A percentile compares a stretch with the other conserved stretches of the same genome.
Conservation (phyloP, 2,888 invertebrate genomes). For the Matsumyia berberina region DNA sequence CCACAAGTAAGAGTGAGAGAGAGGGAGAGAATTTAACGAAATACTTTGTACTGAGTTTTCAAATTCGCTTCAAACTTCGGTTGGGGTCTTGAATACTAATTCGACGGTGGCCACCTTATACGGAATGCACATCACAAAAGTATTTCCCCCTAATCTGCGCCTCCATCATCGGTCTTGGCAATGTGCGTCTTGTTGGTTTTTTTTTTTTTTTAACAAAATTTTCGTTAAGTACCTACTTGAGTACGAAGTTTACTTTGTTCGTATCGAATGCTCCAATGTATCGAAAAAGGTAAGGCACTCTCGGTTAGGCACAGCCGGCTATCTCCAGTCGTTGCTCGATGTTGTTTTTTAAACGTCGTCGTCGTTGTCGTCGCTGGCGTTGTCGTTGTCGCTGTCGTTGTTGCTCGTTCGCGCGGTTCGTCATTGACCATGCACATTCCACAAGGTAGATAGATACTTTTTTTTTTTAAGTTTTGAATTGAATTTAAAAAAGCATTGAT, state of each 20-base stretch:
- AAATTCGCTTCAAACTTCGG: conserved; percentile 69
- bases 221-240: conserved; percentile 69
- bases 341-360: conserved; percentile 10
- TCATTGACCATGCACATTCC: conserved; percentile 78
- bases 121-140: conserved; percentile 74
- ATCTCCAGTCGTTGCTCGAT: conserved; percentile 73
- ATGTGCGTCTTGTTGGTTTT: conserved; percentile 26
- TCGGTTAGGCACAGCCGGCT: conserved; percentile 77
- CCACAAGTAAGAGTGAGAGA: not conserved
- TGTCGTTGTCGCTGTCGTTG: conserved; percentile 47
- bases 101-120: conserved; percentile 64
- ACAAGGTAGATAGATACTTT: conserved; percentile 77
- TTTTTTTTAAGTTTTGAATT: conserved; percentile 77
- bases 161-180: conserved; percentile 33
- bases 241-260: conserved; percentile 60
- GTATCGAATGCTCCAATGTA: conserved; percentile 43
- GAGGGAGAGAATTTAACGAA: conserved; percentile 17
- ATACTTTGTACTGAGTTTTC: conserved; percentile 53
- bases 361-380: conserved; percentile 40
- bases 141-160: conserved; percentile 58
- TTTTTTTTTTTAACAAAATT: conserved; percentile 52
- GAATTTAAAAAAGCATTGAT: conserved; percentile 83
- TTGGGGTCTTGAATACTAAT: conserved; percentile 71
- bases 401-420: conserved; percentile 47
- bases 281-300: conserved; percentile 53